A percentile compares a stretch with the other conserved stretches of the same genome.
These are phyloP conservation scores for Meta bourneti DNA, from an alignment of 2,888 invertebrate genomes.

Conservation along the genomic window DNA sequence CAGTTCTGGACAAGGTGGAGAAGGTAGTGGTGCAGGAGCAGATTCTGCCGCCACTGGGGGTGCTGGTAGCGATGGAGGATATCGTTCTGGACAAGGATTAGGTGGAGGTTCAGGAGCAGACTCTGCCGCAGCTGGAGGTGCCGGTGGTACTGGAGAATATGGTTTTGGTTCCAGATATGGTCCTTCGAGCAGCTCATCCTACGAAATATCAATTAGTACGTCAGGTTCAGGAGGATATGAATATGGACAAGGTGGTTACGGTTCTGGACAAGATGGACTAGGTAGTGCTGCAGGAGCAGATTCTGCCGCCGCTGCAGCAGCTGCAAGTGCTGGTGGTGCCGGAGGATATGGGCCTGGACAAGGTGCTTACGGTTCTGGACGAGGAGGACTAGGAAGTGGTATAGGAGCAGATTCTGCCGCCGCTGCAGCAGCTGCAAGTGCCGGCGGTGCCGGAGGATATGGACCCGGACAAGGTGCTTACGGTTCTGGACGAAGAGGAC, in stretches of 20 bases:
- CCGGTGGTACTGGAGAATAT: not conserved
- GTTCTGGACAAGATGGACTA: not conserved
- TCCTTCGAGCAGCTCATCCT: not conserved
- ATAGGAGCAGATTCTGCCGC: conserved; percentile 8
- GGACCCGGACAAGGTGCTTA: too few relatives aligned
- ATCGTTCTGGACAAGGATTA: too few relatives aligned
- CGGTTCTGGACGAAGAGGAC: too few relatives aligned
- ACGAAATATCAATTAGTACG: not conserved
- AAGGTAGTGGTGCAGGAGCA: not conserved
- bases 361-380: not conserved
- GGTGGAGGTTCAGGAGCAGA: too few relatives aligned
- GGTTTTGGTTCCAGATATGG: not conserved
- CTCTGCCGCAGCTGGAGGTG: too few relatives aligned
- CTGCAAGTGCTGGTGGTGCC: not conserved
- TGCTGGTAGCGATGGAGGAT: too few relatives aligned
- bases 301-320: not conserved
- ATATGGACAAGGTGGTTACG: not conserved
- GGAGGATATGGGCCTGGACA: not conserved
- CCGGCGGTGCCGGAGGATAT: too few relatives aligned
- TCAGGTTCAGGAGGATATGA: not conserved
- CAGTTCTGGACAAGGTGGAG: not conserved
- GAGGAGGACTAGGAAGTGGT: not conserved
- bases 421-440: not conserved
- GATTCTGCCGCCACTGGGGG: too few relatives aligned
- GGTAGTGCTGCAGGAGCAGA: not conserved